These are phyloP conservation scores for Saturnia japonica DNA, from an alignment of 2,888 invertebrate genomes.

Conservation along the genomic window DNA sequence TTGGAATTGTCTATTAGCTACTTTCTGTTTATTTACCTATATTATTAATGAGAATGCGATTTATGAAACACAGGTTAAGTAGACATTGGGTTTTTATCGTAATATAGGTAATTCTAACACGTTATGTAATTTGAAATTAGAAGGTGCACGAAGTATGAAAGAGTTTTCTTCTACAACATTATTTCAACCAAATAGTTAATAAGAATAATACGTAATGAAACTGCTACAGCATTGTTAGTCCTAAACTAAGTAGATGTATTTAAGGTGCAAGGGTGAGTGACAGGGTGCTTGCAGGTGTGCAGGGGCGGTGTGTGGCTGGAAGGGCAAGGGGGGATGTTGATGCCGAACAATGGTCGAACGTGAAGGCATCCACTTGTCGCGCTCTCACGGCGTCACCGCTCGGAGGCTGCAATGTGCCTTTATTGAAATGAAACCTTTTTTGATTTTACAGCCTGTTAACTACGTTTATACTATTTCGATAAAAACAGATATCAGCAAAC, in stretches of 20 bases:
- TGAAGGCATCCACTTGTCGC: slow-evolving; percentile 80
- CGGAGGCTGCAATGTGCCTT: slow-evolving; percentile 57
- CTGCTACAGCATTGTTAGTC: not conserved
- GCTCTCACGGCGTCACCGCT: slow-evolving; percentile 65
- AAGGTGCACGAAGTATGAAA: not conserved
- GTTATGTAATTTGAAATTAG: not conserved
- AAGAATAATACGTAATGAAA: not conserved
- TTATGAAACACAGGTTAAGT: too few species aligned
- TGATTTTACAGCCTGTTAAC: slow-evolving; percentile 3
- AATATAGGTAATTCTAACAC: not conserved
- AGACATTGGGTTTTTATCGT: not conserved
- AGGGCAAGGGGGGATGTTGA: slow-evolving; percentile 35
- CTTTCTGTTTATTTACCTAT: too few species aligned
- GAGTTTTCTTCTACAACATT: not conserved
- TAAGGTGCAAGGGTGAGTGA: slow-evolving; percentile 24
- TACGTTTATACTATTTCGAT: not conserved
- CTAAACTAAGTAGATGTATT: not conserved
- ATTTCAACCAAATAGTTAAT: not conserved
- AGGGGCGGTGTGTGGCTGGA: slow-evolving; percentile 22
- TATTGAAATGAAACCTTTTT: slow-evolving; percentile 41
- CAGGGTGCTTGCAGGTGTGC: slow-evolving; percentile 30
- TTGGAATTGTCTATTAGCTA: too few species aligned
- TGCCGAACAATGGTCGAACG: slow-evolving; percentile 72
- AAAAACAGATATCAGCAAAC: not conserved
- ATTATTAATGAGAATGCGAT: too few species aligned